These are phyloP conservation scores for Chunga burmeisteri DNA, from an alignment of 2,113 vertebrate species.

Conservation along the genomic window DNA sequence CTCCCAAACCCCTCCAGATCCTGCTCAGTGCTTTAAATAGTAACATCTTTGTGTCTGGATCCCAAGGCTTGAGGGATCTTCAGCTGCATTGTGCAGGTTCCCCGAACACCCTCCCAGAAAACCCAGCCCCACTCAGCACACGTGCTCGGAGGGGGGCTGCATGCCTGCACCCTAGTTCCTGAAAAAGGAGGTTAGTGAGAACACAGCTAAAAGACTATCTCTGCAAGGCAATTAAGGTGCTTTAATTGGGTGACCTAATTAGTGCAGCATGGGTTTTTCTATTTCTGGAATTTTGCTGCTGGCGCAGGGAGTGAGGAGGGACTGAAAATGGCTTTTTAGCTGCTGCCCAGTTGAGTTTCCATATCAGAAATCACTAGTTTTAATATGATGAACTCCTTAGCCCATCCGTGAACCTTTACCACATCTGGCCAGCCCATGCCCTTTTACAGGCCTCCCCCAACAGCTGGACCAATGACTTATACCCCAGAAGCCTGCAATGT, in stretches of 20 bases:
- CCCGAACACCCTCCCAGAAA: neutral
- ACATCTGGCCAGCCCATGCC: neutral
- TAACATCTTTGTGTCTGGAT: neutral
- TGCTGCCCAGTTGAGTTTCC: neutral
- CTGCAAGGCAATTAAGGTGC: neutral
- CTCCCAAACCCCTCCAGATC: neutral
- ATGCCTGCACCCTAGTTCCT: neutral
- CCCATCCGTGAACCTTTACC: neutral
- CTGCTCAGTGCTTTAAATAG: neutral
- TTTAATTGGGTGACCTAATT: constrained; percentile 58
- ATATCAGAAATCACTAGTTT: neutral
- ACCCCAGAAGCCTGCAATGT: neutral
- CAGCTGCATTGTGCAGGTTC: neutral
- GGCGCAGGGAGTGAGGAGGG: neutral
- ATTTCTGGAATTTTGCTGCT: constrained; percentile 30
- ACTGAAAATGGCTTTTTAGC: neutral
- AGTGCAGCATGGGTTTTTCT: neutral
- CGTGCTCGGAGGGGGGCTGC: neutral
- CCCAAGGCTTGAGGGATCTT: neutral
- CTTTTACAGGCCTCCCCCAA: neutral
- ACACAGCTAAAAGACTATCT: neutral
- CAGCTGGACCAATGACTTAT: neutral
- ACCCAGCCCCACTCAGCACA: neutral
- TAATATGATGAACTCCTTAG: neutral
- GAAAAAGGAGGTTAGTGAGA: neutral